A percentile compares a stretch with the other conserved stretches of the same genome.
These are phyloP conservation scores for Sceloporus tristichus DNA, from an alignment of 2,113 vertebrate genomes.

Conservation along the genomic window DNA sequence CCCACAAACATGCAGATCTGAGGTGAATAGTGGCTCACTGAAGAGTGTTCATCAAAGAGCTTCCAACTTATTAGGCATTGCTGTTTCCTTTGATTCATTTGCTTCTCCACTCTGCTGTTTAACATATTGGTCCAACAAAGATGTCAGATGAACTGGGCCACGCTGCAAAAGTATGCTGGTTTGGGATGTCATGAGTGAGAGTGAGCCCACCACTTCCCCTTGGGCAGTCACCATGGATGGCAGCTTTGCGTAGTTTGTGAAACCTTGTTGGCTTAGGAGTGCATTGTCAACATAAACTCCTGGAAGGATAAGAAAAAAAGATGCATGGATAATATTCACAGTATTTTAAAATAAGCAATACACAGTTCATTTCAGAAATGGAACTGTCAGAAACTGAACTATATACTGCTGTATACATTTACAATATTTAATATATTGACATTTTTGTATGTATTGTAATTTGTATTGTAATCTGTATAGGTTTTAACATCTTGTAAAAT, in stretches of 20 bases:
- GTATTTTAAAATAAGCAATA: neutral
- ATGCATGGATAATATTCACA: neutral
- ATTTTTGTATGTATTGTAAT: too few relatives aligned
- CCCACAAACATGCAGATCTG: rapidly evolving
- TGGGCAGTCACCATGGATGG: constrained; percentile 77
- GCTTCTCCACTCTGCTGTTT: constrained; percentile 67
- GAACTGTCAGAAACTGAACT: too few relatives aligned
- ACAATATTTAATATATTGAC: too few relatives aligned
- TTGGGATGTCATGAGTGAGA: constrained; percentile 79
- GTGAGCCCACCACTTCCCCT: constrained; percentile 82
- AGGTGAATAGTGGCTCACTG: neutral
- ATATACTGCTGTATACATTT: too few relatives aligned
- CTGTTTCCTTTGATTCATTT: neutral
- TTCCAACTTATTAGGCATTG: neutral
- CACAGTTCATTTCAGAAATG: neutral
- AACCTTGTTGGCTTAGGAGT: constrained; percentile 86
- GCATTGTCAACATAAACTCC: constrained; percentile 89
- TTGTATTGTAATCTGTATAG: too few relatives aligned
- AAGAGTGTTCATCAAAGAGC: neutral
- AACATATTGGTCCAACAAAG: constrained; percentile 86
- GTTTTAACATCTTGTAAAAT: too few relatives aligned
- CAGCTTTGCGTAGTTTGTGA: constrained; percentile 85
- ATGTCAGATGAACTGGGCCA: constrained; percentile 77
- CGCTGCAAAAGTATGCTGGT: constrained; percentile 82
- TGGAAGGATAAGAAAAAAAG: constrained; percentile 60